Evolutionary conservation across 2,113 vertebrate genomes (phyloP), one percentile per base, ranked within the genome.

Genomic region (Thamnaconus septentrionalis): DNA sequence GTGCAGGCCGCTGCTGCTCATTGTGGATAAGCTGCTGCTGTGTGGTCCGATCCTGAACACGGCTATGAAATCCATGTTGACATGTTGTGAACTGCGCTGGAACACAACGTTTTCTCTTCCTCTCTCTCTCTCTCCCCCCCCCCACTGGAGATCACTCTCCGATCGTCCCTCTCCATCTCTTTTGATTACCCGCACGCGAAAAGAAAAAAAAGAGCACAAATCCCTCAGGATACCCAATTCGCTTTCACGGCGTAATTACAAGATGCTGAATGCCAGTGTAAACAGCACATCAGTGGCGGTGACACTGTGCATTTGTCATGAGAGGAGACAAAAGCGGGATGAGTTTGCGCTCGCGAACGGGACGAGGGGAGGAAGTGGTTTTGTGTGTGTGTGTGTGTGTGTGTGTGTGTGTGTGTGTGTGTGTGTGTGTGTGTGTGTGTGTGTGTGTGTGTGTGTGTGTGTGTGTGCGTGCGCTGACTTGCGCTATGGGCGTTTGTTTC

Each of bases 211-310:
- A 78, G 79, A 69, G 79, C 64, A 63, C 82, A 31, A 31, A 76
- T 82, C 88, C 88, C 86, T 54, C 73, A 75, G 89, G 87, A 86
- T 82, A 84, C 59, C 18, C 73, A 83, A 76, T 84, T 86, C 87
- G 76, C 87, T 90, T 91, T 88, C 83, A 77, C 77, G 73, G 73
- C 84, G 79, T 91, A 88, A 90, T 91, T 92, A 87, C 79, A 82
- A 80, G 82, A 89, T 87, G 84, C 79, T 85, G 66, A 74, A 67
- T 89, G 90, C 79, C 85, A 82, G 73, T 74, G 85, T 85, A 88
- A 90, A 91, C 85, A 85, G 71, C 71, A 83, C 85, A 83, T 86
- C 85, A 75, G 82, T 88, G 80, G 83, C 63, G 68, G 75, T 81
- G 87, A 85, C 88, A 79, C 81, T 64, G 70, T 79, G 73, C 80